A percentile compares a stretch with the other conserved stretches of the same genome.
Conservation (phyloP, 1,140 invertebrate species). For the Drosophila nigrodunni region DNA sequence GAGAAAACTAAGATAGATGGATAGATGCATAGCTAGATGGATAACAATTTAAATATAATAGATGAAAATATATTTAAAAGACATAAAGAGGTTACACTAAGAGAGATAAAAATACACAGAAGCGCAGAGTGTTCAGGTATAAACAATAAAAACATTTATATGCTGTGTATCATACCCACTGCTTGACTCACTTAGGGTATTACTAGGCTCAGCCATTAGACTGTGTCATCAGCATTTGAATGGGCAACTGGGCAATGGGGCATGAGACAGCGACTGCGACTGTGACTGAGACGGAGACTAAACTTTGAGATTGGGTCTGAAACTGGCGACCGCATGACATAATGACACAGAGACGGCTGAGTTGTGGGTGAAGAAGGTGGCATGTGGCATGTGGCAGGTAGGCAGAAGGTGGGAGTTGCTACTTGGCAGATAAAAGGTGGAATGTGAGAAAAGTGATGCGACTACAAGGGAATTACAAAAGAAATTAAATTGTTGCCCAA, state of each 20-base stretch:
- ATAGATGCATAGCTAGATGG: background rate
- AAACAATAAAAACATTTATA: too few relatives aligned
- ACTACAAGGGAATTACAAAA: slow-evolving; percentile 42
- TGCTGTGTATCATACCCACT: background rate
- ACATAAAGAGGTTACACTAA: too few relatives aligned
- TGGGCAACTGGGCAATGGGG: slow-evolving; percentile 6
- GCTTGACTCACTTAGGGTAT: background rate
- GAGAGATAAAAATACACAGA: too few relatives aligned
- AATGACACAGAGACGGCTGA: slow-evolving; percentile 53
- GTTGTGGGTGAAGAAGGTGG: background rate
- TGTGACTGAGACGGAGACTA: slow-evolving; percentile 1
- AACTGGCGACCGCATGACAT: slow-evolving; percentile 57
- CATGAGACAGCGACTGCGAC: background rate
- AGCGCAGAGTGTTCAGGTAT: too few relatives aligned
- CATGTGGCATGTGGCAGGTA: slow-evolving; percentile 1
- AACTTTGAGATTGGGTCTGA: background rate
- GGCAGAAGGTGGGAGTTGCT: background rate
- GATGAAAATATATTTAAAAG: too few relatives aligned
- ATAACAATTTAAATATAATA: background rate
- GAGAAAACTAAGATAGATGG: too few relatives aligned
- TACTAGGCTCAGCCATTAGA: background rate
- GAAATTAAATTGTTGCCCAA: slow-evolving; percentile 46
- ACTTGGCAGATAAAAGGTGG: background rate
- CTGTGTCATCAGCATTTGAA: slow-evolving; percentile 17
- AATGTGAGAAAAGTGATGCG: slow-evolving; percentile 11